A percentile compares a stretch with the other conserved stretches of the same genome.
Conservation (phyloP, 2,113 vertebrate genomes). For the Amblyopsis rosae region DNA sequence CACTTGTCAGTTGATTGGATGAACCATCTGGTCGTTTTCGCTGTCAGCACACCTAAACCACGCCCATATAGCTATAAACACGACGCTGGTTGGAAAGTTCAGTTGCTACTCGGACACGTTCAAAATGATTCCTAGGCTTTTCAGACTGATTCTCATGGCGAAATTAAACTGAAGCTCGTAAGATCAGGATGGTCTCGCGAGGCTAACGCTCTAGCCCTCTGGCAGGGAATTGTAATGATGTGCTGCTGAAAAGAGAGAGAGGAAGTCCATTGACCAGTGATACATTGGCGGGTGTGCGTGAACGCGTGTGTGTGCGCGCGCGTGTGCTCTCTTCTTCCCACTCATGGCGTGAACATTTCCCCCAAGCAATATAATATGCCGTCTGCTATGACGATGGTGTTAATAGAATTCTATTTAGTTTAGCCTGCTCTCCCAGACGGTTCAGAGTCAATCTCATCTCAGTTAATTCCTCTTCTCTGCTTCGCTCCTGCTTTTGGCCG, state of each 20-base stretch:
- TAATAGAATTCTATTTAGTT: not conserved
- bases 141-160: too few species aligned
- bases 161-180: too few species aligned
- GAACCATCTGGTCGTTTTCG: too few species aligned
- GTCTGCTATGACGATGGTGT: not conserved
- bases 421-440: not conserved
- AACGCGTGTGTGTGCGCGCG: not conserved
- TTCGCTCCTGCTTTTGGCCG: not conserved
- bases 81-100: too few species aligned
- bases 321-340: not conserved
- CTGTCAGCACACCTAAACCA: too few species aligned
- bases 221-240: conserved; percentile 24
- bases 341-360: not conserved
- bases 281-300: not conserved
- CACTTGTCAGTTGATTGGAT: too few species aligned
- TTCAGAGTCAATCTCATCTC: not conserved
- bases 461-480: not conserved
- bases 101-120: too few species aligned
- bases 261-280: conserved; percentile 21
- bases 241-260: not conserved
- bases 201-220: not conserved
- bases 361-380: not conserved
- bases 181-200: too few species aligned
- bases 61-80: too few species aligned
- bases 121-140: too few species aligned